Percentiles rank a stretch among this genome's conserved stretches.
phyloP scores from a whole-genome alignment of 2,113 vertebrate genomes.

The Xiphophorus couchianus region DNA sequence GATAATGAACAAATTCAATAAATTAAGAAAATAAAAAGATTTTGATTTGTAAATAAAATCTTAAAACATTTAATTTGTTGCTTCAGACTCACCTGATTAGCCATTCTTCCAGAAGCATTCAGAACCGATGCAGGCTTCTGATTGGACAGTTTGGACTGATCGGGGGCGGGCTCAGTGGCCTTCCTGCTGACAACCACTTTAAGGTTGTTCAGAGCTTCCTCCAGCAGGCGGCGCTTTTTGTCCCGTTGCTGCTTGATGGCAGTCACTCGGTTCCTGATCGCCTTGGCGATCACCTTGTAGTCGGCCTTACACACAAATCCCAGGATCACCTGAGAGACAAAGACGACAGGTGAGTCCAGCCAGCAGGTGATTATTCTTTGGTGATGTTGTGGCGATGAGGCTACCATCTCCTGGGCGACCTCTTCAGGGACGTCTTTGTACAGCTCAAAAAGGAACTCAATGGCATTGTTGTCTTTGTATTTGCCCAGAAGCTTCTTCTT shows the following conservation, averaged over 20 bases:
- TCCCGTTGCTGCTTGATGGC: constrained; percentile 89
- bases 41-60: not conserved
- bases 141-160: constrained; percentile 3
- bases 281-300: constrained; percentile 91
- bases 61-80: not conserved
- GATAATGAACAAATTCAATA: too few relatives aligned
- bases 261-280: constrained; percentile 86
- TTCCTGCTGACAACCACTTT: constrained; percentile 53
- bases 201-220: constrained; percentile 15
- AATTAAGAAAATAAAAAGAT: not conserved
- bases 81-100: constrained; percentile 29
- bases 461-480: constrained; percentile 95
- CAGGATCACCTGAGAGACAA: constrained; percentile 83
- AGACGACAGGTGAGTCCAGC: constrained; percentile 14
- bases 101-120: not conserved
- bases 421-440: constrained; percentile 93
- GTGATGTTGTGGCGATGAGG: not conserved
- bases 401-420: constrained; percentile 97
- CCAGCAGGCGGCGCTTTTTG: constrained; percentile 78
- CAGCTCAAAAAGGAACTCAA: constrained; percentile 94
- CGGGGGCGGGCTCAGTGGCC: constrained; percentile 35
- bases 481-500: constrained; percentile 89
- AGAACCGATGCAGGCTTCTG: constrained; percentile 6
- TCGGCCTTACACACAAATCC: constrained; percentile 91
- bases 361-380: not conserved